These are phyloP conservation scores for Propithecus perrieri DNA, from an alignment of 2,797 vertebrate species.

Conservation along the genomic window DNA sequence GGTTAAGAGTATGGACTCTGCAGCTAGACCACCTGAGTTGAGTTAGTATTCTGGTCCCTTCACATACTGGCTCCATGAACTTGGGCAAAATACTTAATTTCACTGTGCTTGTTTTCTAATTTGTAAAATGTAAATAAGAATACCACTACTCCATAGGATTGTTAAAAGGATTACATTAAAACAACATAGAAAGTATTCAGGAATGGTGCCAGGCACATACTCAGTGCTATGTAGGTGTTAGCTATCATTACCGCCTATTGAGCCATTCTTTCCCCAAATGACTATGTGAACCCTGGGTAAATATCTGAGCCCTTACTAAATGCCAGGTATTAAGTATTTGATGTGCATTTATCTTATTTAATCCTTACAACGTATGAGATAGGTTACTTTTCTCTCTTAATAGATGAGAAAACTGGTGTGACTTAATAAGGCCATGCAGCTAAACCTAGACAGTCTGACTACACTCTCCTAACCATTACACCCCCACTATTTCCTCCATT, in stretches of 20 bases:
- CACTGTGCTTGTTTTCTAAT: not conserved
- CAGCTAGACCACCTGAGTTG: not conserved
- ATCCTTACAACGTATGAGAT: not conserved
- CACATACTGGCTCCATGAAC: not conserved
- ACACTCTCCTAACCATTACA: not conserved
- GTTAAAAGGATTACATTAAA: not conserved
- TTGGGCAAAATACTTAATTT: not conserved
- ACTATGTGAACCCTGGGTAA: slow-evolving; percentile 29
- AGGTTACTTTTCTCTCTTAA: not conserved
- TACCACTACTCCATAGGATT: not conserved
- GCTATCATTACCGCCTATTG: not conserved
- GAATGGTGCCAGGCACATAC: not conserved
- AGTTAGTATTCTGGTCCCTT: not conserved
- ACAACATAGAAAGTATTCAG: not conserved
- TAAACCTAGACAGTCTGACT: not conserved
- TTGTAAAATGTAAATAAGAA: not conserved
- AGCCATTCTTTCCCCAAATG: not conserved
- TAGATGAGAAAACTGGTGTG: not conserved
- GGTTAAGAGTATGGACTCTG: not conserved
- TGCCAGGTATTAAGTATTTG: not conserved
- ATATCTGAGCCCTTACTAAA: not conserved
- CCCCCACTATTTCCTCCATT: not conserved
- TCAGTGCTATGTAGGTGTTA: not conserved
- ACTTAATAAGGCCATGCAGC: not conserved
- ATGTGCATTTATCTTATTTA: not conserved